Evolutionary conservation across 2,888 invertebrate species (phyloP).

Genomic region (Drosophila niveifrons): DNA sequence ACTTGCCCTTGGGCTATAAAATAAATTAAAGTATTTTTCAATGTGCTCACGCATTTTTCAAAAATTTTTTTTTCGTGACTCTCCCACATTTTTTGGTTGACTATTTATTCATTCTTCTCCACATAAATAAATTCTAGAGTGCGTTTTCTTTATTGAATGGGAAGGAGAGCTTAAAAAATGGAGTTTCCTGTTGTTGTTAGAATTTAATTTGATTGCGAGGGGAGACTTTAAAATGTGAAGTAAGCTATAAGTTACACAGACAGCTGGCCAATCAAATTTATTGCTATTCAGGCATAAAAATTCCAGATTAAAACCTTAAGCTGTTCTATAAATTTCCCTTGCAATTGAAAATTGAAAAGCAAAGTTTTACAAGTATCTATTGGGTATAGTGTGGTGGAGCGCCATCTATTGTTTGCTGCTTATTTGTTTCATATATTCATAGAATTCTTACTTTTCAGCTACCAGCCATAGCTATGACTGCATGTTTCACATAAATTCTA

Average conservation of each 20-base stretch:
- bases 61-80: slow-evolving; percentile 19
- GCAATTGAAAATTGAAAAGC: too few species aligned
- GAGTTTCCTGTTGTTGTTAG: slow-evolving; percentile 13
- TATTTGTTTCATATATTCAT: too few species aligned
- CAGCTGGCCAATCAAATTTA: not conserved
- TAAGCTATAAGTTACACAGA: not conserved
- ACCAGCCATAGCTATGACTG: too few species aligned
- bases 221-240: not conserved
- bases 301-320: not conserved
- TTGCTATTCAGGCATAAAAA: not conserved
- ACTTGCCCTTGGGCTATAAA: slow-evolving; percentile 57
- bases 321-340: too few species aligned
- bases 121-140: slow-evolving; percentile 44
- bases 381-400: too few species aligned
- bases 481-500: not conserved
- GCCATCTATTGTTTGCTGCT: too few species aligned
- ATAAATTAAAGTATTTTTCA: slow-evolving; percentile 73
- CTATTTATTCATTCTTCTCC: slow-evolving; percentile 53
- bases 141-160: not conserved
- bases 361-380: too few species aligned
- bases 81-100: slow-evolving; percentile 18
- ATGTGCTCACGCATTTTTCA: slow-evolving; percentile 35
- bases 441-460: too few species aligned
- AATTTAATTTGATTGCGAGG: slow-evolving; percentile 47
- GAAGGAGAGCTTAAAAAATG: slow-evolving; percentile 15